Percentiles rank a stretch among this genome's conserved stretches.
Evolutionary conservation across 2,113 vertebrate genomes (phyloP).

Genomic region (Saccopteryx bilineata): DNA sequence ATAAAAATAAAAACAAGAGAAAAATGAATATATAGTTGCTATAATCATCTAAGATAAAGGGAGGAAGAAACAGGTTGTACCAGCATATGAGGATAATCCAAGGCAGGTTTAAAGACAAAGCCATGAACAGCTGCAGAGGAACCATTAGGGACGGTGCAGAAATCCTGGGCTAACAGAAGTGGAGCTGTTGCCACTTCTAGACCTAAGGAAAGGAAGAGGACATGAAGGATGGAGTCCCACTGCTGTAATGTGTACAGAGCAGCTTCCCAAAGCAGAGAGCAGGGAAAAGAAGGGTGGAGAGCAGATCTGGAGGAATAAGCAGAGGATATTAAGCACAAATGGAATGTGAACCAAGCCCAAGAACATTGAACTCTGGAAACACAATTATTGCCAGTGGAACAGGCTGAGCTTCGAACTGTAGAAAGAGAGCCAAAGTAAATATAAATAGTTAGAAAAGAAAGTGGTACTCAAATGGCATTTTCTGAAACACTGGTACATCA

Average conservation of each 20-base stretch:
- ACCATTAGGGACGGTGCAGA: background rate
- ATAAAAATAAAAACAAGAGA: background rate
- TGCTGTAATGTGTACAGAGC: background rate
- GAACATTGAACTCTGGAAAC: background rate
- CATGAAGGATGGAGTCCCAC: fast-evolving
- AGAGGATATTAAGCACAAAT: background rate
- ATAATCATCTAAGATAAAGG: background rate
- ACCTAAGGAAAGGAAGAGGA: background rate
- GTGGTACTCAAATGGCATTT: background rate
- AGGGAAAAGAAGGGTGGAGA: background rate
- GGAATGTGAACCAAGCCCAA: background rate
- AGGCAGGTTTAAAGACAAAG: background rate
- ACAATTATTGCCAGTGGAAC: background rate
- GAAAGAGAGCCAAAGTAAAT: background rate
- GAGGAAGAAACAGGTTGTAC: constrained; percentile 5
- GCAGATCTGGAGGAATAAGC: background rate
- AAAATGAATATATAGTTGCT: background rate
- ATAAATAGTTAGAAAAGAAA: background rate
- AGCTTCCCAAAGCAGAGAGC: background rate
- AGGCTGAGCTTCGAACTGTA: background rate
- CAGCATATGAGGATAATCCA: background rate
- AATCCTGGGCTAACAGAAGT: too few species aligned
- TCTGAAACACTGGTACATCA: background rate
- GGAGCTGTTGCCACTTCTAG: background rate
- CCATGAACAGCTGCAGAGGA: background rate